These are phyloP conservation scores for Plebejus melissa DNA, from an alignment of 2,888 invertebrate species.

Conservation along the genomic window DNA sequence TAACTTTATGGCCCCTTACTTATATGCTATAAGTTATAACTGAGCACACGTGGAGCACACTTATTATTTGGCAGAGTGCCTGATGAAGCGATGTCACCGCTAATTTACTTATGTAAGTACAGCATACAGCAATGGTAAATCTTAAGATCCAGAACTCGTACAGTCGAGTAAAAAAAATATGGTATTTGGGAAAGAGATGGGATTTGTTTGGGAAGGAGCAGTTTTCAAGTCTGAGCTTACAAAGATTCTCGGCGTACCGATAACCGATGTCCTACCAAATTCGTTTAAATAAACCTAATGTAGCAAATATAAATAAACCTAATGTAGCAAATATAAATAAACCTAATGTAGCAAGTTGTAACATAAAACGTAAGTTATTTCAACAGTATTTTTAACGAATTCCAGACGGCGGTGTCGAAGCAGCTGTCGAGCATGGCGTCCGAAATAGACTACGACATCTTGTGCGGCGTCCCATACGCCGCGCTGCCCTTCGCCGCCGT, in stretches of 20 bases:
- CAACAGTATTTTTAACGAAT: slow-evolving; percentile 30
- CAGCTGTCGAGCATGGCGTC: slow-evolving; percentile 54
- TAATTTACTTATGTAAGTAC: too few species aligned
- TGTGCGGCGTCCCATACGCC: slow-evolving; percentile 99
- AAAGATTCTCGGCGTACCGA: not conserved
- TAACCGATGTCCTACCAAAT: not conserved
- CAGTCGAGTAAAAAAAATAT: too few species aligned
- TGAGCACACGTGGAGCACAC: not conserved
- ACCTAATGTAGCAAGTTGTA: not conserved
- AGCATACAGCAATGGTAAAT: too few species aligned
- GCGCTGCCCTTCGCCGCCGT: slow-evolving; percentile 96
- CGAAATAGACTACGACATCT: slow-evolving; percentile 76
- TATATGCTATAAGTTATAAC: too few species aligned
- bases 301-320: not conserved
- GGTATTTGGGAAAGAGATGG: too few species aligned
- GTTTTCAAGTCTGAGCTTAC: not conserved
- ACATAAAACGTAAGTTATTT: not conserved
- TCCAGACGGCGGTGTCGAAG: slow-evolving; percentile 58
- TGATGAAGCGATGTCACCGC: too few species aligned
- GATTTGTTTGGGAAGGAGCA: too few species aligned
- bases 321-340: not conserved
- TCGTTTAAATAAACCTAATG: not conserved
- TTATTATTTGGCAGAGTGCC: too few species aligned
- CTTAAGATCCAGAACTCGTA: too few species aligned
- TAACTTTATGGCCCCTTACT: not conserved